Conservation (phyloP, 2,888 invertebrate genomes). For the Cancer borealis region DNA sequence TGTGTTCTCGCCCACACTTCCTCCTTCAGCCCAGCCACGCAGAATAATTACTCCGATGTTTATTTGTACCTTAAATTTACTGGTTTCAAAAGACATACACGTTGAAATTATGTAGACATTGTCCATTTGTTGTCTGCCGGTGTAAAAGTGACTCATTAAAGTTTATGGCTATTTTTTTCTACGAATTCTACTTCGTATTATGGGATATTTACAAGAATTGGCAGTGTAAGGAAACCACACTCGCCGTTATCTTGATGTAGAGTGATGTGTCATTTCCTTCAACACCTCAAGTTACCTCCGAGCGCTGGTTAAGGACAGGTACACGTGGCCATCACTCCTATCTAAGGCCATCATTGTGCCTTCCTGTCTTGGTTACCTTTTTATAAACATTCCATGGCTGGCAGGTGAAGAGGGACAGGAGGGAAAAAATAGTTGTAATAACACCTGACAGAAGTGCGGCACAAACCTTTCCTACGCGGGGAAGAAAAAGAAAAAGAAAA, state of each 20-base stretch:
- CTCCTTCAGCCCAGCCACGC: not conserved
- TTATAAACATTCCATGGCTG: not conserved
- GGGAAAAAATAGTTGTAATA: not conserved
- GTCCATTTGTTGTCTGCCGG: not conserved
- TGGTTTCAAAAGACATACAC: not conserved
- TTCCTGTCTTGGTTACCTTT: not conserved
- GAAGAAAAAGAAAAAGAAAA: not conserved
- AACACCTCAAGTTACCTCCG: not conserved
- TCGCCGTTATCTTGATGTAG: not conserved
- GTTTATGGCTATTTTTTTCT: not conserved
- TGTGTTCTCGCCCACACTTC: constrained; percentile 1
- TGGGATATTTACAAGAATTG: not conserved
- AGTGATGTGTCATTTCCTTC: not conserved
- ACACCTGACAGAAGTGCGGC: not conserved
- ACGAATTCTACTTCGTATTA: not conserved
- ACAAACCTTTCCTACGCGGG: not conserved
- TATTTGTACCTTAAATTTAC: not conserved
- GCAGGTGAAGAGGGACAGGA: not conserved
- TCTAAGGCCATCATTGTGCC: not conserved
- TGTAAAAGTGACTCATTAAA: not conserved
- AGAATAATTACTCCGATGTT: not conserved
- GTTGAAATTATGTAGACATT: not conserved
- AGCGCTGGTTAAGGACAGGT: not conserved
- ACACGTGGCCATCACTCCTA: not conserved
- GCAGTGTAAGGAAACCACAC: not conserved